phyloP scores from a whole-genome alignment of 2,797 vertebrate species.

The Rhinatrema bivittatum region DNA sequence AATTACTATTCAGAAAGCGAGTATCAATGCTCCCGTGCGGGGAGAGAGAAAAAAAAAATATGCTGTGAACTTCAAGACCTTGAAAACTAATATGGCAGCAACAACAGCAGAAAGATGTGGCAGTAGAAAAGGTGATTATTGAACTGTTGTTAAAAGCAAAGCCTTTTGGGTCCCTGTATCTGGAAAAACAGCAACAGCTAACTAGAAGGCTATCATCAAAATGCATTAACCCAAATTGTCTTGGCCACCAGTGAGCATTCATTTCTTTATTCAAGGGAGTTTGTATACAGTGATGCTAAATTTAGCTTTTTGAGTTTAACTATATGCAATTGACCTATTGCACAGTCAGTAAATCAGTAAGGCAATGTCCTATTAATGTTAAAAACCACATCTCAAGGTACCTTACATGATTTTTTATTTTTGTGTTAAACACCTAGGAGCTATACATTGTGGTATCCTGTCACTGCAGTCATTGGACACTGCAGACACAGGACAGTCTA shows the following conservation, averaged over 20 bases:
- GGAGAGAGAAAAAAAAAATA: constrained; percentile 11
- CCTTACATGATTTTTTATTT: too few relatives aligned
- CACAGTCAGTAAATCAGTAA: too few relatives aligned
- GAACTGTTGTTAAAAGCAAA: constrained; percentile 31
- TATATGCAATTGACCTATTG: too few relatives aligned
- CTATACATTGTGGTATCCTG: too few relatives aligned
- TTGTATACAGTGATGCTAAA: too few relatives aligned
- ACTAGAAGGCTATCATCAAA: constrained; percentile 8
- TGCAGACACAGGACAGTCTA: too few relatives aligned
- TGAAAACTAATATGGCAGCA: constrained; percentile 41
- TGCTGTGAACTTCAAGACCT: constrained; percentile 32
- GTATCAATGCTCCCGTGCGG: constrained; percentile 22
- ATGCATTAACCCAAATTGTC: constrained; percentile 18
- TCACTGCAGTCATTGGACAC: too few relatives aligned
- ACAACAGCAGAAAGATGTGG: constrained; percentile 22
- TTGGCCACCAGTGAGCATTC: constrained; percentile 18
- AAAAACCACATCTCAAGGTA: too few relatives aligned
- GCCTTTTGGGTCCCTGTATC: constrained; percentile 16
- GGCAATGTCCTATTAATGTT: too few relatives aligned
- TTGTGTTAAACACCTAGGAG: too few relatives aligned
- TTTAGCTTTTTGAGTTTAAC: too few relatives aligned
- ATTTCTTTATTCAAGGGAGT: too few relatives aligned
- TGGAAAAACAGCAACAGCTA: constrained; percentile 1
- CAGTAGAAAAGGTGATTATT: constrained; percentile 38
- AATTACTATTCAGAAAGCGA: constrained; percentile 42